Base-by-base conservation (phyloP, 2,113 vertebrate species). In the Isichthys henryi region DNA sequence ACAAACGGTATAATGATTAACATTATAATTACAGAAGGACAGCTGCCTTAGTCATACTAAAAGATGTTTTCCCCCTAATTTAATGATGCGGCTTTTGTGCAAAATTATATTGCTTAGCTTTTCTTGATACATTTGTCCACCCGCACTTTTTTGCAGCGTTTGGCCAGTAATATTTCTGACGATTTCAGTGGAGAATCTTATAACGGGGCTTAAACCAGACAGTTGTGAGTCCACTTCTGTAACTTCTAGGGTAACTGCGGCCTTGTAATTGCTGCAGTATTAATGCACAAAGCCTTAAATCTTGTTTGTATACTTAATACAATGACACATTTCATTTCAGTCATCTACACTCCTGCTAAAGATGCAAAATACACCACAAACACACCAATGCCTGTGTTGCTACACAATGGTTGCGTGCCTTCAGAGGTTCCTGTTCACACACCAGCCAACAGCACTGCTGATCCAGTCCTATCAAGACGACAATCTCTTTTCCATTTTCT, bases 361-460 rank as follows among this genome's bases (percentile, higher is more conserved):
- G 45, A 58, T 74, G 56, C 87, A 74, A 88, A 48, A 58, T 86
- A 88, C 82, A 35, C 80, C 52, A 89, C 92, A 92, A 93, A 92
- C 92, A 93, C 92, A 49, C 90, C 89, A 85, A 86, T 91, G 46
- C 88, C 49, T 70, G 56, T 80, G 66, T 77, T 23, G 90, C 90
- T 90, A 90, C 87, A 92, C 90, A 94, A 89, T 92, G 92, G 88
- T 87, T 92, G 91, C 93, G 90, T 93, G 95, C 93, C 92, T 90
- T 92, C 88, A 92, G 93, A 95, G 91, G 93, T 93, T 93, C 89
- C 87, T 89, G 89, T 87, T 88, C 50, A 62, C 90, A 92, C 92
- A 91, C 92, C 91, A 90, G n/a, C 89, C 88, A 91, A 90, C 88
- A 9, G 80, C 89, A 90, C 86, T 90, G 87, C 92, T 91, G 90